Evolutionary conservation across 2,113 vertebrate species (phyloP), one percentile per base, ranked within the genome.

Genomic region (Mirza zaza): DNA sequence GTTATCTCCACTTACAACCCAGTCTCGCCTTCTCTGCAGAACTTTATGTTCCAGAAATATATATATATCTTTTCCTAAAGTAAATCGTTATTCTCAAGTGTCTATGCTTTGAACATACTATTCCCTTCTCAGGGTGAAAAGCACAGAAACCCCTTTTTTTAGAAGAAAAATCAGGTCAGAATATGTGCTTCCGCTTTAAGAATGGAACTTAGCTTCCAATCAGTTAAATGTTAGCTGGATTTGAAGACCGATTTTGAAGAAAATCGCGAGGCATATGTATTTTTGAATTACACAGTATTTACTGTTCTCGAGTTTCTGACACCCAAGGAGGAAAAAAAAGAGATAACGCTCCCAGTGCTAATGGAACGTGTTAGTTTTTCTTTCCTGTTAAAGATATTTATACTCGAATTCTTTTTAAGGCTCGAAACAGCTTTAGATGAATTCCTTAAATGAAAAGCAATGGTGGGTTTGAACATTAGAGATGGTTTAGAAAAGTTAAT

Each of bases 361-460:
- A 87, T 82, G 80, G 90, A 92, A 96, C 70, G n/a, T 90, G 96
- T 86, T 81, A 95, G 91, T 25, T 94, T 93, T 96, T 92, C 92
- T 83, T 96, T 97, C 94, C 94, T 95, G 91, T 90, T 76, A 90
- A 94, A 91, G 96, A 88, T 97, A 97, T 96, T 97, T 97, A 95
- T 96, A 95, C 32, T 61, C 63, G 48, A 94, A 96, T 87, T 90
- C 65, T 92, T 88, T 88, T 63, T 90, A 77, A 92, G 61, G 85
- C 68, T 76, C 63, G 48, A 71, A 73, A 52, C 70, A 59, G 70
- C 85, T 87, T 96, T 77, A 82, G 86, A 80, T 65, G 70, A 90
- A 92, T 90, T 77, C 45, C 68, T 73, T 87, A 90, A 63, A 67
- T 52, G 68, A 92, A 95, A 71, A 90, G 23, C 85, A 57, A 36